phyloP scores from a whole-genome alignment of 2,113 vertebrate genomes.

The Elaphurus davidianus region DNA sequence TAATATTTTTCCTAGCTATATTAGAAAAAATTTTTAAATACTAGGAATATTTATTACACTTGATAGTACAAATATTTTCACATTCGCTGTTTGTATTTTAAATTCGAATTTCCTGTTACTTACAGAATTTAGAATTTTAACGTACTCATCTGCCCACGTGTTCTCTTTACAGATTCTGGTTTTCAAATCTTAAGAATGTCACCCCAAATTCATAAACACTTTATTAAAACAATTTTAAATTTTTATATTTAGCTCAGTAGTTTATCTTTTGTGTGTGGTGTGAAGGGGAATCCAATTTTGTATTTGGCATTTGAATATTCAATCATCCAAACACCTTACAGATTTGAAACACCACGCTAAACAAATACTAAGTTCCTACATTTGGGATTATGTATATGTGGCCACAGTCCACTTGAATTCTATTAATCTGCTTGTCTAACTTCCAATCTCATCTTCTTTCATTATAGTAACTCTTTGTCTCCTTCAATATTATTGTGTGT shows the following conservation, averaged over 20 bases:
- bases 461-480: background rate
- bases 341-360: background rate
- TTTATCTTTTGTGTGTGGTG: background rate
- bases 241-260: conserved; percentile 24
- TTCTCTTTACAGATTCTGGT: background rate
- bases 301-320: conserved; percentile 3
- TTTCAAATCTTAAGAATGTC: background rate
- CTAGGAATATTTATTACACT: background rate
- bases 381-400: background rate
- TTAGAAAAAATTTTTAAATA: background rate
- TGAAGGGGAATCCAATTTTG: background rate
- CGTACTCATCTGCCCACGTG: background rate
- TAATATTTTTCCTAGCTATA: background rate
- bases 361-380: background rate
- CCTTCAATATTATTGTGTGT: background rate
- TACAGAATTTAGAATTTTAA: background rate
- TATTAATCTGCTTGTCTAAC: background rate
- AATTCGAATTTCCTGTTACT: background rate
- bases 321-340: background rate
- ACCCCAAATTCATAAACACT: background rate
- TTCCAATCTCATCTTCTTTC: background rate
- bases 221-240: background rate
- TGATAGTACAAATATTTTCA: background rate
- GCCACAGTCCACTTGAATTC: background rate
- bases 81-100: background rate